Evolutionary conservation across 2,113 vertebrate species (phyloP).

Genomic region (Myrmecophaga tridactyla): DNA sequence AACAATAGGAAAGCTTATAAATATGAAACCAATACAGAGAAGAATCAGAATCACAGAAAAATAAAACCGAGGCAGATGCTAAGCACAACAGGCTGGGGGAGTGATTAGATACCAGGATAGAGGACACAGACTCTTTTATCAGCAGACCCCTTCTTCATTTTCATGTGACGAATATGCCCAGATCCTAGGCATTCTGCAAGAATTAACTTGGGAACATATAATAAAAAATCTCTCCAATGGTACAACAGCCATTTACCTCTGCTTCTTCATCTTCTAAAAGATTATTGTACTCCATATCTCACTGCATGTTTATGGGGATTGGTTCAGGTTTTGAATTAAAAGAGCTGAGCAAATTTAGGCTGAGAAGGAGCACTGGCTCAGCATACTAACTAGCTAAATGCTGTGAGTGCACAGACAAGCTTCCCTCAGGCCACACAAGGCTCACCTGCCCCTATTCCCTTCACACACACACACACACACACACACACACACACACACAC

Average conservation of each 20-base stretch:
- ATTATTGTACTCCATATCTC: not conserved
- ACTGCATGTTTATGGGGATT: not conserved
- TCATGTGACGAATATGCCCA: fast-evolving
- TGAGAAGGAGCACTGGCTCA: fast-evolving
- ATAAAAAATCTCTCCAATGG: not conserved
- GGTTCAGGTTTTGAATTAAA: not conserved
- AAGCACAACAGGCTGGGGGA: fast-evolving
- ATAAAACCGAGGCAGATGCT: not conserved
- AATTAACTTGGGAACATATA: not conserved
- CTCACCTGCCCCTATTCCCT: too few relatives aligned
- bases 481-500: not conserved
- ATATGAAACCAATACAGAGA: not conserved
- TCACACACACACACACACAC: too few relatives aligned
- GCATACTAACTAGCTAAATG: fast-evolving
- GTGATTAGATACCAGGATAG: fast-evolving
- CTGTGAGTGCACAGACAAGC: not conserved
- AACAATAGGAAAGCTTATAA: not conserved
- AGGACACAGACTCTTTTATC: too few relatives aligned
- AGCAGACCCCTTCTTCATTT: fast-evolving
- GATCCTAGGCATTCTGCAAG: not conserved
- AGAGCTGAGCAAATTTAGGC: not conserved
- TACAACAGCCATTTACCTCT: not conserved
- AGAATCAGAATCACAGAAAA: not conserved
- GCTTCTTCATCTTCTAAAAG: not conserved
- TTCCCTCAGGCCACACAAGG: not conserved